These are phyloP conservation scores for Dipodomys stephensi DNA, from an alignment of 2,113 vertebrate genomes.

Conservation along the genomic window DNA sequence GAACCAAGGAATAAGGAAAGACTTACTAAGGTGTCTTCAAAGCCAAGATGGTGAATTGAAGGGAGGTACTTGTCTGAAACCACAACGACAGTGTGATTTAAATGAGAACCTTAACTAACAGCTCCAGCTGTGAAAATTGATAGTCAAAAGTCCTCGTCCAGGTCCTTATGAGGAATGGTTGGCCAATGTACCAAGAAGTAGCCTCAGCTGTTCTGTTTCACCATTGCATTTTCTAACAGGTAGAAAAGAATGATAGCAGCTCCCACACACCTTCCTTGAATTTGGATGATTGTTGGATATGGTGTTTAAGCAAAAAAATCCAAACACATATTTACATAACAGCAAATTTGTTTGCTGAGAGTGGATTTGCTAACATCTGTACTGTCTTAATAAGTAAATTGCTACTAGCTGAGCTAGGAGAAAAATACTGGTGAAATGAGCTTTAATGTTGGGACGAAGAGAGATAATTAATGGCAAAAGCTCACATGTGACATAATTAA, in stretches of 20 bases:
- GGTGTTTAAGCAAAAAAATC: neutral
- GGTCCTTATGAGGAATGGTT: too few relatives aligned
- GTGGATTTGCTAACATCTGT: neutral
- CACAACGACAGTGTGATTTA: too few relatives aligned
- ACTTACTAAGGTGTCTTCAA: too few relatives aligned
- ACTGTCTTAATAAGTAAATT: neutral
- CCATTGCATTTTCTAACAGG: neutral
- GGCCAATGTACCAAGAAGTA: too few relatives aligned
- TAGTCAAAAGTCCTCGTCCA: too few relatives aligned
- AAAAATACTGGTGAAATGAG: neutral
- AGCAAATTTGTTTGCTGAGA: neutral
- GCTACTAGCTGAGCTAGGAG: neutral
- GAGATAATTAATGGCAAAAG: neutral
- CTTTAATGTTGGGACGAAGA: slow-evolving; percentile 15
- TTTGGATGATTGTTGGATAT: neutral
- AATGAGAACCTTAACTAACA: too few relatives aligned
- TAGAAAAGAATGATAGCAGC: neutral
- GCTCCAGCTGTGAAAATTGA: too few relatives aligned
- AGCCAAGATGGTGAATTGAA: too few relatives aligned
- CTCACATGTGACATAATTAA: neutral
- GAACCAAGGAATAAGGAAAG: too few relatives aligned
- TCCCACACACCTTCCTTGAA: neutral
- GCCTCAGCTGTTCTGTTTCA: neutral
- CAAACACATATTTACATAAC: neutral
- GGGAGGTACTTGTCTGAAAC: too few relatives aligned